Evolutionary conservation across 2,888 invertebrate species (phyloP).

Genomic region (Homarus gammarus): DNA sequence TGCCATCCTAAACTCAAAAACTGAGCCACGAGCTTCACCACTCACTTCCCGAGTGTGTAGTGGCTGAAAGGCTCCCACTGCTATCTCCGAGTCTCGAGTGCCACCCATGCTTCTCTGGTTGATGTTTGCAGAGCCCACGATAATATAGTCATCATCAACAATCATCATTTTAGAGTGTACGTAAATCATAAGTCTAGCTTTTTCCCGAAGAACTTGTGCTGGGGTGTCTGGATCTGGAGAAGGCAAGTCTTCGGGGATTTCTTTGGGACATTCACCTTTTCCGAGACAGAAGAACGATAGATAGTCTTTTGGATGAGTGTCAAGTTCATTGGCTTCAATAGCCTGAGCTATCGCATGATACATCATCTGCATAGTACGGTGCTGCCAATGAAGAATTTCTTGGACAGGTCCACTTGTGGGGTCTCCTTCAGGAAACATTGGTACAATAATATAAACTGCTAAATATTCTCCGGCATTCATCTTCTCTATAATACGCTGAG

Average conservation of each 20-base stretch:
- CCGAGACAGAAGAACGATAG: conserved; percentile 76
- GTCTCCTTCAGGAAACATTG: conserved; percentile 76
- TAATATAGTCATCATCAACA: conserved; percentile 76
- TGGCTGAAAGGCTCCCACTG: conserved; percentile 76
- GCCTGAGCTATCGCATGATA: conserved; percentile 71
- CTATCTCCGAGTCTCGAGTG: conserved; percentile 75
- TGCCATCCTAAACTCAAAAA: conserved; percentile 74
- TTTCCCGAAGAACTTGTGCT: conserved; percentile 55
- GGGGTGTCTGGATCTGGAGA: conserved; percentile 73
- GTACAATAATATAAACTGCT: conserved; percentile 71
- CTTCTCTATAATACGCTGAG: conserved; percentile 76
- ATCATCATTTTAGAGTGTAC: conserved; percentile 76
- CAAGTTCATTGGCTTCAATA: conserved; percentile 73
- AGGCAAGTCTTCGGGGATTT: conserved; percentile 74
- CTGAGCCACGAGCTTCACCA: conserved; percentile 69
- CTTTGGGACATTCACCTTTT: conserved; percentile 76
- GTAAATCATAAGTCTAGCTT: conserved; percentile 75
- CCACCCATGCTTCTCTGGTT: conserved; percentile 76
- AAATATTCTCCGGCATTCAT: conserved; percentile 74
- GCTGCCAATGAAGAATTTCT: conserved; percentile 76
- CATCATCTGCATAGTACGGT: conserved; percentile 76
- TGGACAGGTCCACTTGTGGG: conserved; percentile 75
- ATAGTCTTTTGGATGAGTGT: conserved; percentile 76
- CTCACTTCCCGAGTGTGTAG: conserved; percentile 64
- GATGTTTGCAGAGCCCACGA: conserved; percentile 76